Conservation (phyloP, 2,113 vertebrate species). For the Pseudopodoces humilis region DNA sequence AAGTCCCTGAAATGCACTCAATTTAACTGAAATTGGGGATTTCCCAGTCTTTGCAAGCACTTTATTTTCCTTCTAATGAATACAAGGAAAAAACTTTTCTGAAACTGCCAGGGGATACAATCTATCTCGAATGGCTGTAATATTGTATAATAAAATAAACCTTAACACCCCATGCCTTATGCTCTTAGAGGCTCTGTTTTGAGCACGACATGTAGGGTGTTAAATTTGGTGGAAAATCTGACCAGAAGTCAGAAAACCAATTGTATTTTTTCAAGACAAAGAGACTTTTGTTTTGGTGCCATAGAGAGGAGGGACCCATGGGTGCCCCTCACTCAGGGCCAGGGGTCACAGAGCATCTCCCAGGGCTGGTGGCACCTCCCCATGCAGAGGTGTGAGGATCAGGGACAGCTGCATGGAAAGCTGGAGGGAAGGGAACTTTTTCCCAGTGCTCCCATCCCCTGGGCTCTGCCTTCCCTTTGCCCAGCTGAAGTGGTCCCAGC, state of each 20-base stretch:
- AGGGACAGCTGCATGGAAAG: too few relatives aligned
- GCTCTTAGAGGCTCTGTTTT: slow-evolving; percentile 6
- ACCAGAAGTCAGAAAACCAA: slow-evolving; percentile 25
- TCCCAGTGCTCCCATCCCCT: background rate
- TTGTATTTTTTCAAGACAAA: background rate
- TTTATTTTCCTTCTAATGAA: slow-evolving; percentile 61
- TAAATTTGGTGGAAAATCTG: slow-evolving; percentile 56
- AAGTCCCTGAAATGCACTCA: slow-evolving; percentile 63
- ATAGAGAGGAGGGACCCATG: background rate
- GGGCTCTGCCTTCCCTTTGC: background rate
- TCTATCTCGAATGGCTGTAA: slow-evolving; percentile 17
- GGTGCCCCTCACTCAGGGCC: fast-evolving
- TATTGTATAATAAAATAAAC: slow-evolving; percentile 52
- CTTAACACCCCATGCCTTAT: slow-evolving; percentile 17
- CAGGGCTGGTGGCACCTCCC: fast-evolving
- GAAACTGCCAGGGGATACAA: slow-evolving; percentile 49
- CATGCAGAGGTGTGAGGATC: fast-evolving
- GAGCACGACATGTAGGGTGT: background rate
- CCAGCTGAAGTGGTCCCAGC: background rate
- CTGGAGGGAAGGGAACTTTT: background rate
- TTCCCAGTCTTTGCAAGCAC: slow-evolving; percentile 60
- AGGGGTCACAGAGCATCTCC: background rate
- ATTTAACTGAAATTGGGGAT: slow-evolving; percentile 60
- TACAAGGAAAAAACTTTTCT: slow-evolving; percentile 16
- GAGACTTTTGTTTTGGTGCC: background rate